phyloP scores from a whole-genome alignment of 2,797 vertebrate species.

The Trachurus trachurus region DNA sequence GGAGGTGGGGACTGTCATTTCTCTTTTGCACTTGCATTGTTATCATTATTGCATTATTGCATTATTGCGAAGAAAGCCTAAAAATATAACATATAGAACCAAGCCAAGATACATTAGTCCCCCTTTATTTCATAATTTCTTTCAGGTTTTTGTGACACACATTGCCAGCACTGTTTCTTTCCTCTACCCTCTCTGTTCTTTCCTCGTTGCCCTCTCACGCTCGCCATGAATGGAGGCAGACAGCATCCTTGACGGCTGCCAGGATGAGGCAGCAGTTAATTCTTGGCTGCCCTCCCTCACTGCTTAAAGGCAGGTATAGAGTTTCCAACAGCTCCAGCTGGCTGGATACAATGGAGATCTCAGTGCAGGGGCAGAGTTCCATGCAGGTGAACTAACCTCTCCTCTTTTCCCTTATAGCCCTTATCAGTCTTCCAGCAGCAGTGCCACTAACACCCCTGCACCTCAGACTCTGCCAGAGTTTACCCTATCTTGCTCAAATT shows the following conservation, averaged over 20 bases:
- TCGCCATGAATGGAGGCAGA: conserved; percentile 84
- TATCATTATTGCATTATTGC: no score
- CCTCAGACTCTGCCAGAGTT: conserved; percentile 47
- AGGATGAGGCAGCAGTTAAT: conserved; percentile 88
- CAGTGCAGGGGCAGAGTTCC: conserved; percentile 79
- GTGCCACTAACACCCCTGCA: conserved; percentile 59
- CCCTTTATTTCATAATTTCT: conserved; percentile 32
- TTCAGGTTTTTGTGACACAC: conserved; percentile 61
- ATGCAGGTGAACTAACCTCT: conserved; percentile 83
- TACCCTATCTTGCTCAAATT: conserved; percentile 65
- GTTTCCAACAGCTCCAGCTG: conserved; percentile 88
- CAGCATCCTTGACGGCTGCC: conserved; percentile 83
- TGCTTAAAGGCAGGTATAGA: conserved; percentile 88
- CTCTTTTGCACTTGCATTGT: conserved; percentile 5
- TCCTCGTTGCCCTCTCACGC: conserved; percentile 68
- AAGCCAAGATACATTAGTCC: conserved; percentile 48
- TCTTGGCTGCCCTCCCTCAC: conserved; percentile 87
- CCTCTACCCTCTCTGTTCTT: conserved; percentile 47
- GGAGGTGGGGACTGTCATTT: conserved; percentile 59
- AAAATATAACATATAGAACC: conserved; percentile 33
- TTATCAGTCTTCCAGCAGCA: conserved; percentile 60
- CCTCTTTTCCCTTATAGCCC: conserved; percentile 58
- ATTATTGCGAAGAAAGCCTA: conserved; percentile 27
- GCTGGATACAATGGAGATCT: conserved; percentile 85
- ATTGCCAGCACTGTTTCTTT: conserved; percentile 52